Conservation (phyloP, 2,888 invertebrate species). For the Catocala fraxini region DNA sequence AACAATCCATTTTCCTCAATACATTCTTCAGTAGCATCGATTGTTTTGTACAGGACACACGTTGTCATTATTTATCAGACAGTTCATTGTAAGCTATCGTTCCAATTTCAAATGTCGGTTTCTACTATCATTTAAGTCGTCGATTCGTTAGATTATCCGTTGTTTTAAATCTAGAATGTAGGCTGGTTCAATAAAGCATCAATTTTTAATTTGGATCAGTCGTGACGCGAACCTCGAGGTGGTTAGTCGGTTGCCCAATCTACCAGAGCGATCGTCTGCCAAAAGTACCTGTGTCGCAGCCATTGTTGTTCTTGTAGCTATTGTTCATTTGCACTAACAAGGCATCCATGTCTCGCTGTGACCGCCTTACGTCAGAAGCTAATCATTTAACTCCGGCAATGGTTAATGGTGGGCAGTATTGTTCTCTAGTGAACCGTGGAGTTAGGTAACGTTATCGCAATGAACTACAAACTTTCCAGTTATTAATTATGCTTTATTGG, state of each 20-base stretch:
- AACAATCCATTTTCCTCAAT: no score
- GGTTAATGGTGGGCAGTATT: conserved; percentile 65
- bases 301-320: conserved; percentile 51
- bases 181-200: conserved; percentile 63
- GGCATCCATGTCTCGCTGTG: conserved; percentile 59
- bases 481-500: conserved; percentile 78
- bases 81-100: no score
- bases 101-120: no score
- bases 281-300: conserved; percentile 47
- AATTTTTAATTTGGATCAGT: conserved; percentile 71
- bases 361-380: conserved; percentile 79
- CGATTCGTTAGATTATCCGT: conserved; percentile 18
- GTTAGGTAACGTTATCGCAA: conserved; percentile 49
- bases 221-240: conserved; percentile 57
- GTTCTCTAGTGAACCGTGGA: conserved; percentile 57
- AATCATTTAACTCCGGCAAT: conserved; percentile 71
- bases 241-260: conserved; percentile 51
- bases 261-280: conserved; percentile 50
- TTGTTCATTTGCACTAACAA: conserved; percentile 66
- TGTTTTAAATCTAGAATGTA: conserved; percentile 56
- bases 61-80: no score
- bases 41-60: no score
- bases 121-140: no score
- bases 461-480: conserved; percentile 70
- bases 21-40: no score